Base-by-base conservation (phyloP, 2,113 vertebrate species). In the Hucho hucho region DNA sequence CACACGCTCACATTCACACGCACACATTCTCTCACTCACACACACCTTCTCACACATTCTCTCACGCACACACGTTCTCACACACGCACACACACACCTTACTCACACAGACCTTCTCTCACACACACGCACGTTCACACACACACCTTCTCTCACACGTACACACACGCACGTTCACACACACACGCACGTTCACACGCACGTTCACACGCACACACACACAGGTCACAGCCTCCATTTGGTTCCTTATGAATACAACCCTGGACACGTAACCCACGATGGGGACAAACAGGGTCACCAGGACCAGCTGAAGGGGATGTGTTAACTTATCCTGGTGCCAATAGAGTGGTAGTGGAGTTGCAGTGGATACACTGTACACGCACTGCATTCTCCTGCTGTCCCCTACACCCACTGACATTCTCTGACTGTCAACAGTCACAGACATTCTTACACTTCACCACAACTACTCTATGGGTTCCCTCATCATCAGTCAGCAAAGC, bases 361-460 rank as follows among this genome's bases (percentile, higher is more conserved):
- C 75, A 65, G 28, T 3, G 47, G 79, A 87, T 70, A 68, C 75
- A 68, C 63, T 2, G 0, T 4, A 22, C 59, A 25, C 79, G 26
- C 26, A 28, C 26, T 28, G 26, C 26, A 28, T 28, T 28, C 26
- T 28, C 3, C 26, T 28, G 26, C 26, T 28, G 26, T 28, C 26
- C 26, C 26, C 26, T 28, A 28, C 32, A 37, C 37, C 6, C 37
- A 37, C 37, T 37, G 37, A 53, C 72, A 43, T 75, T 81, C 79
- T 11, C 12, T 59, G 75, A 77, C 85, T 89, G 87, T 89, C 90
- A 87, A 77, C 85, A 70, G 65, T 70, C 75, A 61, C 66, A 29
- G 76, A 78, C 76, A 76, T 78, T 81, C 78, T 79, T 88, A 89
- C 86, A 89, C 86, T 85, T 86, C 73, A 29, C 32, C 83, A 86